These are phyloP conservation scores for Arge pagana DNA, from an alignment of 2,888 invertebrate species.

Conservation along the genomic window DNA sequence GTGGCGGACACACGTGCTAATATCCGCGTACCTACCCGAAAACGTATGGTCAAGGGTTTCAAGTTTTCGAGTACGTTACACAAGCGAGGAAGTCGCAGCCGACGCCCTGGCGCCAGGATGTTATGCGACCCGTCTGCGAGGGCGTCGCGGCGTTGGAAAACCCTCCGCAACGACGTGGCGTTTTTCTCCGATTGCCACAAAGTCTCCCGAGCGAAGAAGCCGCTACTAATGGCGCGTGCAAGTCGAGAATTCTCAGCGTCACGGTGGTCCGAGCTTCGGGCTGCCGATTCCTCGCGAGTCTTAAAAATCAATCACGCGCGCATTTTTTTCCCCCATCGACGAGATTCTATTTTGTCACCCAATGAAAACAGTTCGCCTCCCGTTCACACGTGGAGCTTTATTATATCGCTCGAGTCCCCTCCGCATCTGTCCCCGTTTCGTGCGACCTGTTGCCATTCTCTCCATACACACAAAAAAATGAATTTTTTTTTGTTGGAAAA, in stretches of 20 bases:
- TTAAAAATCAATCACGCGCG: not conserved
- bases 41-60: constrained; percentile 25
- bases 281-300: not conserved
- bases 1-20: too few species aligned
- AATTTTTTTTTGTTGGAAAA: too few species aligned
- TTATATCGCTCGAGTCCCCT: not conserved
- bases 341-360: not conserved
- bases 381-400: not conserved
- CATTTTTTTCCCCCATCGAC: not conserved
- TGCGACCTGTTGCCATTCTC: not conserved
- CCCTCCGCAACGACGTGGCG: too few species aligned
- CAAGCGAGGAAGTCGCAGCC: constrained; percentile 32
- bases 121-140: constrained; percentile 53
- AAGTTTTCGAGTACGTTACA: constrained; percentile 15
- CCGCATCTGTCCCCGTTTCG: not conserved
- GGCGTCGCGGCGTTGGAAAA: constrained; percentile 39
- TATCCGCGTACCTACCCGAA: too few species aligned
- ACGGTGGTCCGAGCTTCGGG: constrained; percentile 12
- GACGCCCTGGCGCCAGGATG: constrained; percentile 54
- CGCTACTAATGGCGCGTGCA: constrained; percentile 17
- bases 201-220: constrained; percentile 3
- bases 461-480: too few species aligned
- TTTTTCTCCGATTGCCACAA: constrained; percentile 5
- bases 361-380: not conserved
- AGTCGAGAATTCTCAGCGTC: constrained; percentile 2